Conservation (phyloP, 2,888 invertebrate genomes). For the Conops quadrifasciatus region DNA sequence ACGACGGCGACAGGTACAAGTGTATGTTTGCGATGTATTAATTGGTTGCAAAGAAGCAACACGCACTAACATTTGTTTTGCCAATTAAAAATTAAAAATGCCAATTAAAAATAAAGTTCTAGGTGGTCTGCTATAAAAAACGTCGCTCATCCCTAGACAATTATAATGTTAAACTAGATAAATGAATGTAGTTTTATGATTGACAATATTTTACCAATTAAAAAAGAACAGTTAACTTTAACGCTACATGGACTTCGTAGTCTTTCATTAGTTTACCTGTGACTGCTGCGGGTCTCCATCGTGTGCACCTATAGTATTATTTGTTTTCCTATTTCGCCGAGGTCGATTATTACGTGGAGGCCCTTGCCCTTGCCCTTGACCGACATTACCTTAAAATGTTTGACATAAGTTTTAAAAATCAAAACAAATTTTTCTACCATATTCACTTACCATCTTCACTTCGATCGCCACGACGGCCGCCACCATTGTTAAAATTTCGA, state of each 20-base stretch:
- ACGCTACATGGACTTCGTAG: neutral
- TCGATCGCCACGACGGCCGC: slow-evolving; percentile 51
- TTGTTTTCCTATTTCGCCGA: slow-evolving; percentile 61
- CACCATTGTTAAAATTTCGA: slow-evolving; percentile 70
- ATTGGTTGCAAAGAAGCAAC: too few relatives aligned
- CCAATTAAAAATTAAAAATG: too few relatives aligned
- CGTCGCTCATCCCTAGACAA: neutral
- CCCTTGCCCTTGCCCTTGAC: slow-evolving; percentile 63
- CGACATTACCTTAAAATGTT: slow-evolving; percentile 47
- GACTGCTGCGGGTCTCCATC: slow-evolving; percentile 62
- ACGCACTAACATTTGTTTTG: too few relatives aligned
- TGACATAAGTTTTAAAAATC: slow-evolving; percentile 16
- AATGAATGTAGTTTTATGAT: neutral
- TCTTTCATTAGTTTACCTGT: slow-evolving; percentile 62
- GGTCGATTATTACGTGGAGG: slow-evolving; percentile 67
- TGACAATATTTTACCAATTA: neutral
- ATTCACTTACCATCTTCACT: slow-evolving; percentile 56
- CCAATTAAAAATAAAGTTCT: too few relatives aligned
- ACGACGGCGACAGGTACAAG: too few relatives aligned
- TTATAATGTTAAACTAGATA: neutral
- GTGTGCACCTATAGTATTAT: slow-evolving; percentile 51
- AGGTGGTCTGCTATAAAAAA: too few relatives aligned
- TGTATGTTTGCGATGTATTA: too few relatives aligned
- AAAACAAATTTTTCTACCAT: slow-evolving; percentile 18
- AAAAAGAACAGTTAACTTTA: neutral